Conservation (phyloP, 2,888 invertebrate genomes). For the Lacanobia wlatinum region DNA sequence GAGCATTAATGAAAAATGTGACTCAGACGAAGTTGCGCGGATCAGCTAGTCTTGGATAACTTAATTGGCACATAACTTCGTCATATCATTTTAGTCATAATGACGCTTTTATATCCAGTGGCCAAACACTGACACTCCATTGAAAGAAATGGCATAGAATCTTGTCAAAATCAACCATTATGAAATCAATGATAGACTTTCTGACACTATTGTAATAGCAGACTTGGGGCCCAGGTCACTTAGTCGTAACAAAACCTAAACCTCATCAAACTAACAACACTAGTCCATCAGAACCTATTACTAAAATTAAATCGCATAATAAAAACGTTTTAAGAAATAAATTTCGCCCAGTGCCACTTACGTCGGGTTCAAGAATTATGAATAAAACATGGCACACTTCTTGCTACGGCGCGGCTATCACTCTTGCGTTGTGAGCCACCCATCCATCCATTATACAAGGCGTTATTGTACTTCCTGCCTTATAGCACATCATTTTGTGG, state of each 20-base stretch:
- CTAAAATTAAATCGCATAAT: constrained; percentile 71
- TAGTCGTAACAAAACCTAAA: not conserved
- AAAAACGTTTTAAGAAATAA: constrained; percentile 78
- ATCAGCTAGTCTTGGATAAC: too few relatives aligned
- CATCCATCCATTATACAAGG: constrained; percentile 66
- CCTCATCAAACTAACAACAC: constrained; percentile 16
- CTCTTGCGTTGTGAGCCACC: constrained; percentile 68
- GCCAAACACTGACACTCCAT: too few relatives aligned
- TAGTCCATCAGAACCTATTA: constrained; percentile 57
- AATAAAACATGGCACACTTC: constrained; percentile 75
- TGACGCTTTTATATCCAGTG: too few relatives aligned
- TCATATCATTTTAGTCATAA: too few relatives aligned
- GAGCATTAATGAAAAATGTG: too few relatives aligned
- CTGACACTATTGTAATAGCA: too few relatives aligned
- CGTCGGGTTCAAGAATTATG: constrained; percentile 68
- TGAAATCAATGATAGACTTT: too few relatives aligned
- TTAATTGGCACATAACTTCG: too few relatives aligned
- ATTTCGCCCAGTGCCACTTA: constrained; percentile 63
- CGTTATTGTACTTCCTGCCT: constrained; percentile 70
- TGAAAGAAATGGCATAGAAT: too few relatives aligned
- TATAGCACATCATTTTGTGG: constrained; percentile 62
- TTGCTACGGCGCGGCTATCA: constrained; percentile 70
- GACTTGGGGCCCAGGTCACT: too few relatives aligned
- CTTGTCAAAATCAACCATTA: too few relatives aligned
- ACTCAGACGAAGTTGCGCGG: too few relatives aligned